These are phyloP conservation scores for Emys orbicularis DNA, from an alignment of 2,797 vertebrate genomes.

Conservation along the genomic window DNA sequence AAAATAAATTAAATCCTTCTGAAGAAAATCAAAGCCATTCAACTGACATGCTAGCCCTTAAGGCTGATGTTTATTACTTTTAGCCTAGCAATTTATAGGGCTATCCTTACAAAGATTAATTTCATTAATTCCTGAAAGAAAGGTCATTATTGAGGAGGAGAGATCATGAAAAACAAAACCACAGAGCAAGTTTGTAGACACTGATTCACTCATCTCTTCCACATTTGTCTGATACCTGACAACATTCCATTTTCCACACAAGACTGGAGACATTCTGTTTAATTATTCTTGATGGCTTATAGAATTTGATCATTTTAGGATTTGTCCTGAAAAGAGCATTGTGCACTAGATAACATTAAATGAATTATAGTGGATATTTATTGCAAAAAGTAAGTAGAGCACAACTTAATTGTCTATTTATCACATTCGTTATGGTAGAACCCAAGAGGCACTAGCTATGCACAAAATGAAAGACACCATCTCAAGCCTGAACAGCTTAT, in stretches of 20 bases:
- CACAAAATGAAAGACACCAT: not conserved
- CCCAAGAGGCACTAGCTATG: not conserved
- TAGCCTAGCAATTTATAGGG: constrained; percentile 49
- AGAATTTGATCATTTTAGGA: not conserved
- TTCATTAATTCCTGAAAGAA: constrained; percentile 37
- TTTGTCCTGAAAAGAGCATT: not conserved
- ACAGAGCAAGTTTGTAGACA: not conserved
- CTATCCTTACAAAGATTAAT: constrained; percentile 50
- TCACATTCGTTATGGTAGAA: not conserved
- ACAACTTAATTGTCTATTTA: not conserved
- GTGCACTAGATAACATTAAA: not conserved
- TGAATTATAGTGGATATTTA: not conserved
- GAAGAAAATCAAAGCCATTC: constrained; percentile 67
- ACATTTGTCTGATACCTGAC: not conserved
- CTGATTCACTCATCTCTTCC: constrained; percentile 2
- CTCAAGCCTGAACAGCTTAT: not conserved
- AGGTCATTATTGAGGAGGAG: not conserved
- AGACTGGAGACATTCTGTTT: not conserved
- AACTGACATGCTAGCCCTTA: not conserved
- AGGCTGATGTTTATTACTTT: constrained; percentile 66
- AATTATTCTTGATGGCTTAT: not conserved
- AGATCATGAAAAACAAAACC: not conserved
- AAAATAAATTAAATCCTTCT: constrained; percentile 75
- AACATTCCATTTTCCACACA: constrained; percentile 7
- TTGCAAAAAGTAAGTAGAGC: not conserved